Evolutionary conservation across 2,888 invertebrate species (phyloP).

Genomic region (Diarsia dahlii): DNA sequence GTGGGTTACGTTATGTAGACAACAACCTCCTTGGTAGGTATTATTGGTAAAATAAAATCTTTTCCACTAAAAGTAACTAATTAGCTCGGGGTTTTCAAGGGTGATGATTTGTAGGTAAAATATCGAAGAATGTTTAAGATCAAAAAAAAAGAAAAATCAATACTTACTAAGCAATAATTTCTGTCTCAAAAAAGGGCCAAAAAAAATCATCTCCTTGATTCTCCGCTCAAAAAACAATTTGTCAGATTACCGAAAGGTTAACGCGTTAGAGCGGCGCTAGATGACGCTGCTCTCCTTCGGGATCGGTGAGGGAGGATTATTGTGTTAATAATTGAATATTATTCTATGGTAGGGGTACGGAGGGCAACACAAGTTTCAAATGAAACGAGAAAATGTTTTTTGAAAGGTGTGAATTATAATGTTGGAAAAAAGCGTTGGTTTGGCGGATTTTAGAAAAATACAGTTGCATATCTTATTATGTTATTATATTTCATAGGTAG

Average conservation of each 20-base stretch:
- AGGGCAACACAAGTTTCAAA: conserved; percentile 66
- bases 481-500: no score
- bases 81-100: no score
- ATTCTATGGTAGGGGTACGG: conserved; percentile 77
- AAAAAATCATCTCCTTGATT: neutral
- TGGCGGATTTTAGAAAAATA: no score
- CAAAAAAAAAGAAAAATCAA: neutral
- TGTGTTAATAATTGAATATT: conserved; percentile 88
- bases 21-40: no score
- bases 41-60: no score
- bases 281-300: conserved; percentile 70
- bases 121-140: neutral
- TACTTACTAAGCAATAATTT: neutral
- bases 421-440: neutral
- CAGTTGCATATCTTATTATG: no score
- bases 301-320: conserved; percentile 79
- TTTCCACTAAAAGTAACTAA: no score
- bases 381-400: conserved; percentile 5
- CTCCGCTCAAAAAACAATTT: conserved; percentile 35
- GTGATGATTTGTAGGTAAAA: neutral
- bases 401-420: neutral
- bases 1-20: no score
- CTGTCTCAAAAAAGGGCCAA: neutral
- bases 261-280: conserved; percentile 64
- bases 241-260: conserved; percentile 55